Evolutionary conservation across 2,888 invertebrate genomes (phyloP).

Genomic region (Notodonta ziczac): DNA sequence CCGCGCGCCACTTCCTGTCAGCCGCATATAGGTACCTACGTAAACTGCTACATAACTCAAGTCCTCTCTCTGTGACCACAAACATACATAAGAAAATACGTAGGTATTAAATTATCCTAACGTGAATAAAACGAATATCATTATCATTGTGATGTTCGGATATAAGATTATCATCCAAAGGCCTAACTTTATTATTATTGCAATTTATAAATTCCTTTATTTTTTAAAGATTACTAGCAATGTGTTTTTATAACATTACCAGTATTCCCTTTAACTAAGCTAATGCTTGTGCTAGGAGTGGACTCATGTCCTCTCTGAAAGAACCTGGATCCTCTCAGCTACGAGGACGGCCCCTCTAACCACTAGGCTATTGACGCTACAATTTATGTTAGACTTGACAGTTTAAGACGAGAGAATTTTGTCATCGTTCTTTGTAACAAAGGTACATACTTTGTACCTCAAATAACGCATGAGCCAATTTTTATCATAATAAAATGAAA

Average conservation of each 20-base stretch:
- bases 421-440: background rate
- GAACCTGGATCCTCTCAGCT: too few relatives aligned
- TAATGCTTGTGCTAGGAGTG: too few relatives aligned
- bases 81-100: background rate
- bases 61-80: conserved; percentile 9
- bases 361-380: too few relatives aligned
- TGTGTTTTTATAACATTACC: too few relatives aligned
- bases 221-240: too few relatives aligned
- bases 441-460: background rate
- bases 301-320: too few relatives aligned
- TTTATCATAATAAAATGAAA: conserved; percentile 14
- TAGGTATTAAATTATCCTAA: background rate
- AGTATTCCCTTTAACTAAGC: too few relatives aligned
- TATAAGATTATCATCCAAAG: too few relatives aligned
- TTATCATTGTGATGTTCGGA: background rate
- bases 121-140: background rate
- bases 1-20: conserved; percentile 51
- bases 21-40: conserved; percentile 29
- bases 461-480: conserved; percentile 1
- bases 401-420: background rate
- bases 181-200: too few relatives aligned
- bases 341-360: too few relatives aligned
- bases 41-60: conserved; percentile 30
- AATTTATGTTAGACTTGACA: background rate
- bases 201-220: too few relatives aligned